A percentile compares a stretch with the other conserved stretches of the same genome.
phyloP scores from a whole-genome alignment of 2,797 vertebrate species.

The Coendou prehensilis region DNA sequence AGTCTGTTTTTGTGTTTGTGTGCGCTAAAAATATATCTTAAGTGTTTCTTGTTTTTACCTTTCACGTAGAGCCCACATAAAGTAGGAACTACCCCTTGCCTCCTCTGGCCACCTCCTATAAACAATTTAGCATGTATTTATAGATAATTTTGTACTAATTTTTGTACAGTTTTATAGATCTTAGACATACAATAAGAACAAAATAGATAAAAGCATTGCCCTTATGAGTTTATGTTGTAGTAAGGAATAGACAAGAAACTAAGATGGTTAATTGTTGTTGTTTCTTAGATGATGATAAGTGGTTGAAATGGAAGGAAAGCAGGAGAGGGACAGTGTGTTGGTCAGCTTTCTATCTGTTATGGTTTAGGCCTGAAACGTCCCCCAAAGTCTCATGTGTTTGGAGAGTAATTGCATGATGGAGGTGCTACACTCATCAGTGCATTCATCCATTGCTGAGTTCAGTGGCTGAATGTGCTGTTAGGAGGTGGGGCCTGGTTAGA shows the following conservation, averaged over 20 bases:
- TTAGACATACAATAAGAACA: not conserved
- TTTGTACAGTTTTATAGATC: not conserved
- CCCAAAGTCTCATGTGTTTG: not conserved
- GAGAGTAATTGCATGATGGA: not conserved
- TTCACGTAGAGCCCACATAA: not conserved
- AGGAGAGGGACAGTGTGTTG: not conserved
- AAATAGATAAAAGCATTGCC: not conserved
- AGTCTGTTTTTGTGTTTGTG: not conserved
- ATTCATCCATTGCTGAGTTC: not conserved
- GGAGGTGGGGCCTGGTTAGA: not conserved
- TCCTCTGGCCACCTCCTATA: not conserved
- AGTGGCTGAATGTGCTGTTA: not conserved
- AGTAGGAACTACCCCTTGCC: not conserved
- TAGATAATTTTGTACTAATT: not conserved
- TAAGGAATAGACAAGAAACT: not conserved
- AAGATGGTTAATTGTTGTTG: not conserved
- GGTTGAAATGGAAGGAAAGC: not conserved
- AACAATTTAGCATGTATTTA: constrained; percentile 17
- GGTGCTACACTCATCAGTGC: not conserved
- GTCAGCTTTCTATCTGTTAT: not conserved
- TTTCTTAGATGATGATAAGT: not conserved
- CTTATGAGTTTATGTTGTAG: not conserved
- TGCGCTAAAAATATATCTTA: not conserved
- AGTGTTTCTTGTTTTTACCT: not conserved
- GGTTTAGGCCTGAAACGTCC: not conserved